Percentiles rank a stretch among this genome's conserved stretches.
Evolutionary conservation across 2,797 vertebrate species (phyloP).

Genomic region (Odontamblyopus lacepedii): DNA sequence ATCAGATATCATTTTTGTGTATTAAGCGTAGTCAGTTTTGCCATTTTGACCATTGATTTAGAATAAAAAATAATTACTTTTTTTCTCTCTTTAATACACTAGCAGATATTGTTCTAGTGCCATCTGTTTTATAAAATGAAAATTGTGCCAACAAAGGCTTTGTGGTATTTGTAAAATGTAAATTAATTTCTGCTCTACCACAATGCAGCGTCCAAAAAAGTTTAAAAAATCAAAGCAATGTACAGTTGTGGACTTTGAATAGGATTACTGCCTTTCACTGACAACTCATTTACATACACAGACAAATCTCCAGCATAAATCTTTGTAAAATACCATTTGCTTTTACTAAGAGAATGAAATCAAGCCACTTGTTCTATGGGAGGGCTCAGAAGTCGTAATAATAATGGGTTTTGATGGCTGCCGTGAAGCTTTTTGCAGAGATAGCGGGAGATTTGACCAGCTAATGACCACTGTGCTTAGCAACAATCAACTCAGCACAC

Average conservation of each 20-base stretch:
- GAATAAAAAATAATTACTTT: neutral
- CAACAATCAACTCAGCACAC: slow-evolving; percentile 38
- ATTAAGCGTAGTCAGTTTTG: neutral
- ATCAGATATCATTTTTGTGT: neutral
- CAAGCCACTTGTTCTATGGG: slow-evolving; percentile 21
- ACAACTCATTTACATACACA: too few species aligned
- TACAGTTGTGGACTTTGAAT: too few species aligned
- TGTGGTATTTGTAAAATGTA: too few species aligned
- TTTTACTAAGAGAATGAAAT: slow-evolving; percentile 40
- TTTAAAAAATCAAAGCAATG: too few species aligned
- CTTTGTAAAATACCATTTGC: slow-evolving; percentile 14
- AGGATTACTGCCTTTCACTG: too few species aligned
- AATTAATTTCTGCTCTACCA: too few species aligned
- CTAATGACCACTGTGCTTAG: slow-evolving; percentile 42
- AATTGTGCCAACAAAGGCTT: too few species aligned
- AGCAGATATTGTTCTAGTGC: too few species aligned
- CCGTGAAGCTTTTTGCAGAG: slow-evolving; percentile 22
- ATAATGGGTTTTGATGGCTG: slow-evolving; percentile 31
- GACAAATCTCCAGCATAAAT: neutral
- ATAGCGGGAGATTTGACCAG: slow-evolving; percentile 32
- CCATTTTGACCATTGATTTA: neutral
- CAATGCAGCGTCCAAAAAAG: too few species aligned
- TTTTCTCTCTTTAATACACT: too few species aligned
- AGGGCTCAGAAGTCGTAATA: slow-evolving; percentile 26
- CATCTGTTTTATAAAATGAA: too few species aligned